Base-by-base conservation (phyloP, 2,797 vertebrate genomes). In the Dryobates pubescens region DNA sequence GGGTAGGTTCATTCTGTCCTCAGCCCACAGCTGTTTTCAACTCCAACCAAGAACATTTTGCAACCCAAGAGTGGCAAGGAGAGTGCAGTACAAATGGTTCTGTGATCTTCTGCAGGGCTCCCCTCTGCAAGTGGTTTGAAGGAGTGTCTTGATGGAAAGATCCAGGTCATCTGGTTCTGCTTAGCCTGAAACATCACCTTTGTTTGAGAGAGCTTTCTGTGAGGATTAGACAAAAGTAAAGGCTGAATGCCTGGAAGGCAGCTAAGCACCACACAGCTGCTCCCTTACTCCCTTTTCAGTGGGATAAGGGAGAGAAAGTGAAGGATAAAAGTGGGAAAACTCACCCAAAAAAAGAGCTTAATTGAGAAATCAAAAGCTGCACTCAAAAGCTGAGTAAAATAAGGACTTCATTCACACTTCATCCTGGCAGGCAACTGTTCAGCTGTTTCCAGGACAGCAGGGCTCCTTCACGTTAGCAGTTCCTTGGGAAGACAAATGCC, bases 391-490 rank as follows among this genome's bases (percentile, higher is more conserved):
- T 62, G 58, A 90, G 4, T 2, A 69, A 73, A n/a, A 17, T 1
- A 58, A 83, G 22, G 27, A 58, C 24, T 79, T 57, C 10, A 68
- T 68, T 88, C 19, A 29, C 13, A 10, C 65, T 71, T 82, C 43
- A 2, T 8, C 1, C 23, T 0, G 2, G 23, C 13, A 86, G 26
- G 20, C 34, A 64, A 22, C 0, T 69, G 6, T 69, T 87, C 13
- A 82, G 15, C 8, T 32, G 8, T 32, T 14, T 29, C 24, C 49
- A 53, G 63, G 43, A 78, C 69, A 86, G 29, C 19, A 54, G 11
- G 24, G n/a, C 51, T 73, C 56, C 17, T 36, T 34, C 10, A 1
- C 1, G 1, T 36, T 24, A 26, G 3, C 1, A 0, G 2, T n/a
- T 58, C 54, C 5, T 13, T 18, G 6, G 38, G 30, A 75, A 75